Evolutionary conservation across 1,140 invertebrate species (phyloP).

Genomic region (Bombus pyrosoma): DNA sequence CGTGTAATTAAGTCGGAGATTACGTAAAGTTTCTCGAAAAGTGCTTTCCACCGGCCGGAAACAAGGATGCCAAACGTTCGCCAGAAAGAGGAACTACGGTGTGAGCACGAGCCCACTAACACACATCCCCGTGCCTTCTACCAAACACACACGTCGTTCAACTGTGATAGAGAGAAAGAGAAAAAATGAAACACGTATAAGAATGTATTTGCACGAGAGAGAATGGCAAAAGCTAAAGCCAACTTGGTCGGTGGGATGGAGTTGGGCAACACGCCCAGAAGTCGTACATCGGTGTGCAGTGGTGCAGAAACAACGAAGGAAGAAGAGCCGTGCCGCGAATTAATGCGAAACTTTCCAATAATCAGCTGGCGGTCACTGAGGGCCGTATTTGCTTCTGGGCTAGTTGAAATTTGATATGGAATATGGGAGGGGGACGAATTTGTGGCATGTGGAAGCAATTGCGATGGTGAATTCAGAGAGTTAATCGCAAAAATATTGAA

Average conservation of each 20-base stretch:
- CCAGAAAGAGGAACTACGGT: constrained; percentile 76
- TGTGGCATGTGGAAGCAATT: not conserved
- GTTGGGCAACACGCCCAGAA: constrained; percentile 50
- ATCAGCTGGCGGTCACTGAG: not conserved
- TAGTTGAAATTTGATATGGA: not conserved
- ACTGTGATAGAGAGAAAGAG: too few species aligned
- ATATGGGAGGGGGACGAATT: not conserved
- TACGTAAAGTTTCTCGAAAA: constrained; percentile 77
- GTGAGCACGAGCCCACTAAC: constrained; percentile 62
- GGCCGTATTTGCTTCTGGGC: not conserved
- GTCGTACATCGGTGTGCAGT: constrained; percentile 43
- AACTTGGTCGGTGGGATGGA: constrained; percentile 13
- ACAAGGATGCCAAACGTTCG: constrained; percentile 59
- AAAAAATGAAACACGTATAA: constrained; percentile 11
- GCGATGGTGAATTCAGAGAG: not conserved
- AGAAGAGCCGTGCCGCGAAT: constrained; percentile 27
- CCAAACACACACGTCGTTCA: not conserved
- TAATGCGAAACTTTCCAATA: constrained; percentile 41
- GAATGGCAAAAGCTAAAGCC: constrained; percentile 48
- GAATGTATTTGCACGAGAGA: constrained; percentile 27
- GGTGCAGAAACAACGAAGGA: constrained; percentile 44
- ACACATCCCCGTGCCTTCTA: constrained; percentile 1
- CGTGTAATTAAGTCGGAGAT: constrained; percentile 52
- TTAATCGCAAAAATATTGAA: too few species aligned
- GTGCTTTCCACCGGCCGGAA: constrained; percentile 73